Base-by-base conservation (phyloP, 2,888 invertebrate species). In the Torymus auratus region DNA sequence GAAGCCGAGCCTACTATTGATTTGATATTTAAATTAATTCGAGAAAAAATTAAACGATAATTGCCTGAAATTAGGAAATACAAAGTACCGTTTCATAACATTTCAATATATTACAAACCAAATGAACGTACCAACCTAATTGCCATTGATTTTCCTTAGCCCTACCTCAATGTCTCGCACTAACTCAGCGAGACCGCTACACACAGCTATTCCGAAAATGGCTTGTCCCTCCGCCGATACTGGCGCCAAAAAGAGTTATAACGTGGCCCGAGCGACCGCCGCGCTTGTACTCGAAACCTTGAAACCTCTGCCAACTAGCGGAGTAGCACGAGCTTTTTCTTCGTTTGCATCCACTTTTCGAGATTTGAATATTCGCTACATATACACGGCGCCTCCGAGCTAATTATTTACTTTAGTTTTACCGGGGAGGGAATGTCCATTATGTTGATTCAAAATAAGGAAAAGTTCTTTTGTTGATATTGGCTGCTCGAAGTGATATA, bases 191-290 rank as follows among this genome's bases (percentile, higher is more conserved):
- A 52, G 3, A 15, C 4, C 23, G 14, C 11, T 15, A 13, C 28
- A 71, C 7, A 41, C 52, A 50, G n/a, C 55, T 50, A 69, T 17
- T 68, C 67, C 50, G 28, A 71, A 73, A 77, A 55, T 62, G 53
- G 28, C 20, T 78, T 73, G 56, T 52, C 11, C n/a, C 12, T 55
- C 65, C 20, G 72, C 68, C 68, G 69, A 77, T 62, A 67, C 14
- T 41, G 65, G 80, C 70, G 75, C 75, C 80, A 75, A 80, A 80
- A 53, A 75, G 70, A 71, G 74, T 70, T 75, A 70, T 41, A 80
- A 60, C 67, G n/a, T 15, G 14, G 7, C 41, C 7, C 41, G 41
- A 41, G 41, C n/a, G 65, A 53, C 53, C 20, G 20, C 64, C 60
- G 11, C 28, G 50, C 17, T 10, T 41, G 50, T n/a, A 55, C 20